These are phyloP conservation scores for Melanocharis versteri DNA, from an alignment of 2,113 vertebrate species.

Conservation along the genomic window DNA sequence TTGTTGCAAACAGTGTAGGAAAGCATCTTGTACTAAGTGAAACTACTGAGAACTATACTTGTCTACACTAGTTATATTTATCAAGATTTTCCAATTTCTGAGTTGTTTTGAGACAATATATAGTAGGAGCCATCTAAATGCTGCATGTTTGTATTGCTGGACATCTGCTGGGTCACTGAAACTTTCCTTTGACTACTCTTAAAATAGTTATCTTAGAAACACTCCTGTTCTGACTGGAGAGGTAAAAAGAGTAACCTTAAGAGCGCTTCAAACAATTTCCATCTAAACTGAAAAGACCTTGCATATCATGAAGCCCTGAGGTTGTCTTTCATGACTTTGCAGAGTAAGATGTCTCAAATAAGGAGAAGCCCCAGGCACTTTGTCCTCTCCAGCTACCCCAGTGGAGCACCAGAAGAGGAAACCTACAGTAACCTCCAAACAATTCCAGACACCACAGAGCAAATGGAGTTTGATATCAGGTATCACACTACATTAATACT, in stretches of 20 bases:
- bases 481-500: constrained; percentile 1
- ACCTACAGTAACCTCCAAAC: not conserved
- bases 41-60: constrained; percentile 17
- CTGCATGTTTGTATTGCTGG: not conserved
- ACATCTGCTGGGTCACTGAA: constrained; percentile 31
- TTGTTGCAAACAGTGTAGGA: not conserved
- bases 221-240: not conserved
- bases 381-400: constrained; percentile 26
- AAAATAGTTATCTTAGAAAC: not conserved
- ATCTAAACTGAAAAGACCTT: not conserved
- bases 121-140: not conserved
- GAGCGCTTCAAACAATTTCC: not conserved
- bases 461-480: constrained; percentile 62
- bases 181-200: constrained; percentile 25
- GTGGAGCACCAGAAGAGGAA: constrained; percentile 18
- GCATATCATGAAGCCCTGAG: not conserved
- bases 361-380: constrained; percentile 8
- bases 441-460: constrained; percentile 19
- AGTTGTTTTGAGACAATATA: not conserved
- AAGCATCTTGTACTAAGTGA: not conserved
- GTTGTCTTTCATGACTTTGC: not conserved
- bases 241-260: not conserved
- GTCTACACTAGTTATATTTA: not conserved
- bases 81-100: constrained; percentile 8
- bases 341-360: constrained; percentile 64